A percentile compares a stretch with the other conserved stretches of the same genome.
phyloP scores from a whole-genome alignment of 2,888 invertebrate genomes.

The Gandaritis pyraliata region DNA sequence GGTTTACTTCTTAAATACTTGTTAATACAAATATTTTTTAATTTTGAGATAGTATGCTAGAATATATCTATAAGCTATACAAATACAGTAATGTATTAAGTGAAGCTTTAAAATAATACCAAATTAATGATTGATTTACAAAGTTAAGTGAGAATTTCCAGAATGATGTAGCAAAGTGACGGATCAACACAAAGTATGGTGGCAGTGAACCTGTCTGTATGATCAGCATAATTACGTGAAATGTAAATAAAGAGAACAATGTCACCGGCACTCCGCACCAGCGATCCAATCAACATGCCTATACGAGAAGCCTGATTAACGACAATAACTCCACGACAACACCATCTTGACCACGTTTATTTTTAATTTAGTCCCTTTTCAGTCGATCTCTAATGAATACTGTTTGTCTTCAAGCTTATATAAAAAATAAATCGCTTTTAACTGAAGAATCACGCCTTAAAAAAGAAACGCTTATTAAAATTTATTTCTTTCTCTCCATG shows the following conservation, averaged over 20 bases:
- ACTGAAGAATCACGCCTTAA: conserved; percentile 85
- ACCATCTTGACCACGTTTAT: conserved; percentile 78
- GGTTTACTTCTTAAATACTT: neutral
- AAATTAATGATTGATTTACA: conserved; percentile 1
- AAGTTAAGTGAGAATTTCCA: conserved; percentile 8
- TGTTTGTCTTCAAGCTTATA: conserved; percentile 83
- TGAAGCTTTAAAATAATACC: too few species aligned
- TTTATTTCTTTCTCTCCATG: conserved; percentile 83
- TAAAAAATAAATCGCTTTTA: conserved; percentile 84
- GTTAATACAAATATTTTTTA: neutral
- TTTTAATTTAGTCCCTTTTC: conserved; percentile 82
- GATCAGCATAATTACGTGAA: conserved; percentile 65
- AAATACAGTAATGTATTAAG: too few species aligned
- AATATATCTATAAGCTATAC: neutral
- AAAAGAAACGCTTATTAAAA: conserved; percentile 85
- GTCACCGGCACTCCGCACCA: conserved; percentile 43
- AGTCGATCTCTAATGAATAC: conserved; percentile 84
- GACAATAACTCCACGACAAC: conserved; percentile 81
- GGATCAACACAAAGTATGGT: conserved; percentile 36
- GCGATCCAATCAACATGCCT: conserved; percentile 73
- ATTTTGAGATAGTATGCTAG: neutral
- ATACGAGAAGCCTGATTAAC: conserved; percentile 73
- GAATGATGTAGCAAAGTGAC: conserved; percentile 16
- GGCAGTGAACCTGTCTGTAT: conserved; percentile 48
- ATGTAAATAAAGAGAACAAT: conserved; percentile 72